Evolutionary conservation across 1,140 invertebrate genomes (phyloP).

Genomic region (Mylabris phalerata): DNA sequence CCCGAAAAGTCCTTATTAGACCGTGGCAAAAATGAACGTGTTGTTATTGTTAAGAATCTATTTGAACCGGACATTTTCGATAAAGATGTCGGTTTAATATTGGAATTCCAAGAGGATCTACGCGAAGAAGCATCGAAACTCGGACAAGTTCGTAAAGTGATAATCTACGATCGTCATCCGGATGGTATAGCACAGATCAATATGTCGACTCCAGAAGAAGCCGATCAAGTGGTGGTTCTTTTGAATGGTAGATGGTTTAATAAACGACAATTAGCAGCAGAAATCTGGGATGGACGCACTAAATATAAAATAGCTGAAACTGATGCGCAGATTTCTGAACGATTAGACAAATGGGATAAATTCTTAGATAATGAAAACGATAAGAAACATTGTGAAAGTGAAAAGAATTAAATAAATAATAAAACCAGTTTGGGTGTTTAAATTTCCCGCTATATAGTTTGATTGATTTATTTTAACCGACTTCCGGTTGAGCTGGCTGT

Average conservation of each 20-base stretch:
- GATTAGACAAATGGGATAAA: conserved; percentile 83
- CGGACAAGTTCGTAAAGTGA: conserved; percentile 87
- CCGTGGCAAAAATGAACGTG: conserved; percentile 77
- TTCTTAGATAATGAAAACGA: conserved; percentile 62
- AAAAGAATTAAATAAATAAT: background rate
- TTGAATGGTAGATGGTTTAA: conserved; percentile 92
- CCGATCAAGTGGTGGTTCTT: conserved; percentile 80
- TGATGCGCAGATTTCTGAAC: conserved; percentile 73
- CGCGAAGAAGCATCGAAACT: conserved; percentile 85
- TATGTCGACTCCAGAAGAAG: conserved; percentile 85
- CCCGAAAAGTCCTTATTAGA: conserved; percentile 84
- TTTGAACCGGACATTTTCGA: conserved; percentile 90
- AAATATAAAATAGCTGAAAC: conserved; percentile 91
- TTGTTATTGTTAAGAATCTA: conserved; percentile 91
- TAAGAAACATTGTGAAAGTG: background rate
- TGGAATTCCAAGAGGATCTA: conserved; percentile 89
- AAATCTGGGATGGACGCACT: conserved; percentile 92
- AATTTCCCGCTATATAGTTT: no score
- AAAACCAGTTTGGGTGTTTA: no score
- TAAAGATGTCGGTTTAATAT: conserved; percentile 75
- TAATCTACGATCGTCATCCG: conserved; percentile 88
- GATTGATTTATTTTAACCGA: no score
- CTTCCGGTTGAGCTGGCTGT: background rate
- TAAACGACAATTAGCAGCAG: conserved; percentile 74
- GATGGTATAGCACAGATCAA: conserved; percentile 91